Base-by-base conservation (phyloP, 2,888 invertebrate species). In the Pollenia angustigena region DNA sequence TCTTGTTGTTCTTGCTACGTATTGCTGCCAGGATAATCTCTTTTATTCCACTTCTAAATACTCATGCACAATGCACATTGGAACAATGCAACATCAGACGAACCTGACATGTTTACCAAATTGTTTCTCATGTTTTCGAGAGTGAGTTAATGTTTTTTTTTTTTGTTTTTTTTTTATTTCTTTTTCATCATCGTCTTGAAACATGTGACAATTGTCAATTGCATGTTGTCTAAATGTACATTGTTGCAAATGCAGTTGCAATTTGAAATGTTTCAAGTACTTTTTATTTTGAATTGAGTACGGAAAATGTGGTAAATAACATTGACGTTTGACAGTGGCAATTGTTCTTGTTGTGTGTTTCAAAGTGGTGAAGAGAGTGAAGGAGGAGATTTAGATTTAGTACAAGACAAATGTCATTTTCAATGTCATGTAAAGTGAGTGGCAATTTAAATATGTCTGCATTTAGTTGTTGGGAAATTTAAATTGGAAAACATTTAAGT, bases 121-220 rank as follows among this genome's bases (percentile, higher is more conserved):
- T 54, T 69, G 50, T n/a, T 42, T 18, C n/a, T 40, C 32, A 32
- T 32, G 32, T 40, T 48, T 48, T 48, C 14, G 46, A 69, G 40
- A 82, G 75, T 78, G 68, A 66, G 64, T 60, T 76, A 58, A 60
- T 81, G 74, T 69, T 68, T 7, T 64, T 72, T 56, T 10, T 18
- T 75, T 75, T 75, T 7, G 56, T 72, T 56, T 10, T 66, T 14
- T 10, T 60, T 18, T 18, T 56, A 2, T 11, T 23, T 56, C 54
- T 11, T 23, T 4, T 32, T 78, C 14, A 14, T 23, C 66, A 58
- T 68, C 58, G 18, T 81, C 58, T 58, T 74, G 44, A 50, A 81
- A 46, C 64, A 69, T 82, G 85, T 82, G 81, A 82, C 85, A 85
- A 85, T 78, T 78, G 81, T 78, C 78, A 82, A 82, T 79, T 81